phyloP scores from a whole-genome alignment of 2,888 invertebrate genomes.

The Meghimatium bilineatum region DNA sequence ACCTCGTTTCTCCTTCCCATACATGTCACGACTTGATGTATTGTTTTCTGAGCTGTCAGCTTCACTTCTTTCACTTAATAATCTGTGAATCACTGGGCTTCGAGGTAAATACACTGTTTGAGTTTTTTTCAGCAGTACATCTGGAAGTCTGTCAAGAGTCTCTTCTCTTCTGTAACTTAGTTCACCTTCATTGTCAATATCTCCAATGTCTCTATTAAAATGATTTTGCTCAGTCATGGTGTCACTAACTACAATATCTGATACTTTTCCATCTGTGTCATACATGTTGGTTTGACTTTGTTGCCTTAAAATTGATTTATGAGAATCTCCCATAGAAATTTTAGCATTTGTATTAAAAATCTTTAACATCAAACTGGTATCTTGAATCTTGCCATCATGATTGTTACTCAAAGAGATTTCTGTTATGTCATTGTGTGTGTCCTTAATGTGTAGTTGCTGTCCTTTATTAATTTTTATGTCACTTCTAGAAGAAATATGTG shows the following conservation, averaged over 20 bases:
- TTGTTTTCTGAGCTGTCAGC: not conserved
- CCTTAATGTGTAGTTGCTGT: too few species aligned
- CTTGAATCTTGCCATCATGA: too few species aligned
- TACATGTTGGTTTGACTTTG: not conserved
- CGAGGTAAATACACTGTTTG: not conserved
- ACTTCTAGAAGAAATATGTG: not conserved
- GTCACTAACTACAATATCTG: not conserved
- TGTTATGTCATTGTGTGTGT: too few species aligned
- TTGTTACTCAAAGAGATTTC: too few species aligned
- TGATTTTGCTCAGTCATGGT: not conserved
- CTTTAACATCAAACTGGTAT: not conserved
- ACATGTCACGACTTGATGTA: not conserved
- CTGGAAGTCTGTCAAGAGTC: conserved; percentile 28
- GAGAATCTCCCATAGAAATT: not conserved
- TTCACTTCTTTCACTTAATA: not conserved
- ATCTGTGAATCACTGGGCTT: conserved; percentile 3
- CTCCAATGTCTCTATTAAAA: not conserved
- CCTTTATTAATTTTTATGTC: not conserved
- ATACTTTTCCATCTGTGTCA: not conserved
- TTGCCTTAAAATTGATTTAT: not conserved
- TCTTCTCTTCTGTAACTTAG: conserved; percentile 46
- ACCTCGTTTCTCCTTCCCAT: not conserved
- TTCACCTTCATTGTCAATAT: conserved; percentile 24
- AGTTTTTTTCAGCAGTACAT: not conserved
- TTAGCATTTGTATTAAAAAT: not conserved